Percentiles rank a stretch among this genome's conserved stretches.
These are phyloP conservation scores for Kryptolebias marmoratus DNA, from an alignment of 2,113 vertebrate genomes.

Conservation along the genomic window DNA sequence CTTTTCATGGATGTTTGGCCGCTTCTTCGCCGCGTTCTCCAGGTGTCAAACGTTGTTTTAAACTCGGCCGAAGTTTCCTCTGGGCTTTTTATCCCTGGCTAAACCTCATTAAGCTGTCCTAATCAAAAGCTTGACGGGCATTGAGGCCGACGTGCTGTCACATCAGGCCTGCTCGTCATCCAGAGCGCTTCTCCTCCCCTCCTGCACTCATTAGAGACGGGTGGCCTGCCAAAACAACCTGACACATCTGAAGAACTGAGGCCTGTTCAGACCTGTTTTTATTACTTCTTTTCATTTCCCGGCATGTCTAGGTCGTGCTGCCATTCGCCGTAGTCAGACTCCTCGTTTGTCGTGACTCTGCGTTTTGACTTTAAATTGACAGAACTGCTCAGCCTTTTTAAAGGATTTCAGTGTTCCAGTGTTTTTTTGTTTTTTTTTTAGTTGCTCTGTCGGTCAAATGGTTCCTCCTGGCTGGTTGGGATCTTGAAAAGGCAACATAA, in stretches of 20 bases:
- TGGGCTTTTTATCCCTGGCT: constrained; percentile 30
- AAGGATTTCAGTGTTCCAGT: too few relatives aligned
- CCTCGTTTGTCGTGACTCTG: too few relatives aligned
- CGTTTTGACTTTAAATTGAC: too few relatives aligned
- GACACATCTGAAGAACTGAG: constrained; percentile 17
- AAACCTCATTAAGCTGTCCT: constrained; percentile 69
- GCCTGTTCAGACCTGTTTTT: constrained; percentile 18
- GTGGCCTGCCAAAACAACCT: constrained; percentile 10
- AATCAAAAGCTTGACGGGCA: constrained; percentile 62
- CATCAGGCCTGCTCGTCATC: constrained; percentile 29
- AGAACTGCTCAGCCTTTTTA: too few relatives aligned
- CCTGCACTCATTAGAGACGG: constrained; percentile 7
- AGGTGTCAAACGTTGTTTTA: constrained; percentile 18
- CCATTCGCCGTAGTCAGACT: too few relatives aligned
- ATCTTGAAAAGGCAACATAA: too few relatives aligned
- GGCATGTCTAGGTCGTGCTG: too few relatives aligned
- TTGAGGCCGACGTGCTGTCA: constrained; percentile 37
- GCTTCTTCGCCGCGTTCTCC: constrained; percentile 13
- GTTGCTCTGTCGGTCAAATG: too few relatives aligned
- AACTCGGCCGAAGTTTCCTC: constrained; percentile 25
- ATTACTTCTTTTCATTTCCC: not conserved
- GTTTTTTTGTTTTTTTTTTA: too few relatives aligned
- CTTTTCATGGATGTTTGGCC: constrained; percentile 10
- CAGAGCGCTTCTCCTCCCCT: constrained; percentile 19
- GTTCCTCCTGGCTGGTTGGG: too few relatives aligned